phyloP scores from a whole-genome alignment of 2,888 invertebrate species.

The Strigamia maritima region DNA sequence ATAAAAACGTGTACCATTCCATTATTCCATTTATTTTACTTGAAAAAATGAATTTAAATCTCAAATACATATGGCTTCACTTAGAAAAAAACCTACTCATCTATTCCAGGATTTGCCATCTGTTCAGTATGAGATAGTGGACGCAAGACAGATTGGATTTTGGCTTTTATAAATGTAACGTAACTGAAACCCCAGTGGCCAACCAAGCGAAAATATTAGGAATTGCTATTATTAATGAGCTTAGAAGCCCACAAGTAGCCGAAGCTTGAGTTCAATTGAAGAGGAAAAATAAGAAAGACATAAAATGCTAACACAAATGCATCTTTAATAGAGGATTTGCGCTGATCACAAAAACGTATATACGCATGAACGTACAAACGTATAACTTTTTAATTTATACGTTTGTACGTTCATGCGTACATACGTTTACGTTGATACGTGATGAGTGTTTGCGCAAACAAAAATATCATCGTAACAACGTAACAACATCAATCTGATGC shows the following conservation, averaged over 20 bases:
- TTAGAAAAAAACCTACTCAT: neutral
- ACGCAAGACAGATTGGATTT: neutral
- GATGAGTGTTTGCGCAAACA: no score
- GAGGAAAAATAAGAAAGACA: neutral
- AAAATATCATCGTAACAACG: no score
- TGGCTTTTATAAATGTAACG: neutral
- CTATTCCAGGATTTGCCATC: slow-evolving; percentile 17
- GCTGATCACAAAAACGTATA: no score
- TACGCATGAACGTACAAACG: no score
- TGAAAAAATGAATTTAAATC: neutral
- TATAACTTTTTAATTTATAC: no score
- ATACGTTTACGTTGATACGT: no score
- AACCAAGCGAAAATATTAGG: slow-evolving; percentile 3
- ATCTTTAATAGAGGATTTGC: neutral
- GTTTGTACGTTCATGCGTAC: no score
- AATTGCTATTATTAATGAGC: neutral
- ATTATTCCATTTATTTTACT: neutral
- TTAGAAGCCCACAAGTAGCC: neutral
- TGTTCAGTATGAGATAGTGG: neutral
- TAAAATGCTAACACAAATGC: neutral
- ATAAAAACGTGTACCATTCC: neutral
- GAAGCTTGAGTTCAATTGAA: neutral
- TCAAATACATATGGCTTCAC: neutral
- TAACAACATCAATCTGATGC: no score
- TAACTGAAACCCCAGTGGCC: neutral